A percentile compares a stretch with the other conserved stretches of the same genome.
phyloP scores from a whole-genome alignment of 2,113 vertebrate genomes.

The Petromus typicus region DNA sequence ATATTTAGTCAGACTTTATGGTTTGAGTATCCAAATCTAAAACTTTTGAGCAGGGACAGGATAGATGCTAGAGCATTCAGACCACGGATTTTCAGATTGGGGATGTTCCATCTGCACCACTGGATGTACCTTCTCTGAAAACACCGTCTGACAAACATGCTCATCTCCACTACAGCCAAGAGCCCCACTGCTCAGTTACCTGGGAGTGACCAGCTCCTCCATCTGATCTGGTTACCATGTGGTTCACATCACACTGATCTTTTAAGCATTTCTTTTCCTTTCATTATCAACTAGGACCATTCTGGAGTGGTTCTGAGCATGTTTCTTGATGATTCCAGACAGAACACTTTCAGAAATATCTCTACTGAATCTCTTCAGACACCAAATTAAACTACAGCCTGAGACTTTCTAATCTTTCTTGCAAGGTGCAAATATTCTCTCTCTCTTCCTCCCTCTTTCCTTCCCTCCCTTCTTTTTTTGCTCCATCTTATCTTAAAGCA shows the following conservation, averaged over 20 bases:
- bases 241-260: neutral
- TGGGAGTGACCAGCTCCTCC: neutral
- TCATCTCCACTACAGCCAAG: neutral
- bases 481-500: neutral
- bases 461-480: neutral
- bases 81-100: neutral
- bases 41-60: neutral
- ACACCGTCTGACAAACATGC: neutral
- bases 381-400: neutral
- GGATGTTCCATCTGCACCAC: neutral
- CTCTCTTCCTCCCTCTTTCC: too few relatives aligned
- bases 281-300: accelerated
- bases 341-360: neutral
- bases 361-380: neutral
- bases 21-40: neutral
- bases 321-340: neutral
- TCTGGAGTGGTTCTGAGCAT: neutral
- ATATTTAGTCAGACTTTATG: neutral
- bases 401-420: neutral
- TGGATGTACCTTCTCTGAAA: neutral
- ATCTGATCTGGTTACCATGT: neutral
- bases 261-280: neutral
- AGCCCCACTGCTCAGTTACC: neutral
- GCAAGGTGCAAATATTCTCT: neutral
- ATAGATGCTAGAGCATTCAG: neutral